Conservation (phyloP, 2,888 invertebrate genomes). For the Agrochola lychnidis region DNA sequence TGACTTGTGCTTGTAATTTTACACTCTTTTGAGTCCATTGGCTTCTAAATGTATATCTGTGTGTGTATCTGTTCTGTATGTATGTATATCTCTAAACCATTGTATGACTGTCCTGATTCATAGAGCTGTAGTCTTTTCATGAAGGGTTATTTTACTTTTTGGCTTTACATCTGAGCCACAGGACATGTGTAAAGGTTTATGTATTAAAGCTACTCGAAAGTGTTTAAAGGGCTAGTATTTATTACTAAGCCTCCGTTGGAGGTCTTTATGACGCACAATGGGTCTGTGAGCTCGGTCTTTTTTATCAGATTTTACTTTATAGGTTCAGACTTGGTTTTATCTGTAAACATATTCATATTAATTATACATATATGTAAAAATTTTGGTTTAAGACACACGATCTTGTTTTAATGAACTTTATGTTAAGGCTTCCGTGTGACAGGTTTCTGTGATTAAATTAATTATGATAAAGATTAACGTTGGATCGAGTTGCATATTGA, state of each 20-base stretch:
- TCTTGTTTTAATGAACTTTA: slow-evolving; percentile 14
- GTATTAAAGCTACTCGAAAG: slow-evolving; percentile 33
- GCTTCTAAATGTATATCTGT: slow-evolving; percentile 10
- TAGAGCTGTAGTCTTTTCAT: slow-evolving; percentile 32
- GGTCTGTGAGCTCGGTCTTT: background rate
- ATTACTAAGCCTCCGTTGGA: slow-evolving; percentile 51
- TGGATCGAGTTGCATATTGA: slow-evolving; percentile 6
- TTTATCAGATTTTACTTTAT: slow-evolving; percentile 31
- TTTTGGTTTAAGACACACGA: background rate
- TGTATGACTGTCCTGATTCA: slow-evolving; percentile 44
- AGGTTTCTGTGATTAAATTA: slow-evolving; percentile 10
- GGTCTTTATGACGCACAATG: slow-evolving; percentile 56
- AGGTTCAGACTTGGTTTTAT: slow-evolving; percentile 7
- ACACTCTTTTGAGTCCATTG: slow-evolving; percentile 44
- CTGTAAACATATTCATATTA: slow-evolving; percentile 5
- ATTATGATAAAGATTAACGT: slow-evolving; percentile 2
- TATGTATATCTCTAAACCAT: slow-evolving; percentile 19
- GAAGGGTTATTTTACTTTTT: slow-evolving; percentile 39
- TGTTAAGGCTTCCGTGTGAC: slow-evolving; percentile 17
- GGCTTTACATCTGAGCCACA: slow-evolving; percentile 21
- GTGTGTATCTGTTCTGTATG: too few species aligned
- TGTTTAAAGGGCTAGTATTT: slow-evolving; percentile 49
- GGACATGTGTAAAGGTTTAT: slow-evolving; percentile 38
- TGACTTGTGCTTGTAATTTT: slow-evolving; percentile 33
- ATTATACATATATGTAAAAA: slow-evolving; percentile 3